phyloP scores from a whole-genome alignment of 2,113 vertebrate genomes.

The Spea multiplicata region DNA sequence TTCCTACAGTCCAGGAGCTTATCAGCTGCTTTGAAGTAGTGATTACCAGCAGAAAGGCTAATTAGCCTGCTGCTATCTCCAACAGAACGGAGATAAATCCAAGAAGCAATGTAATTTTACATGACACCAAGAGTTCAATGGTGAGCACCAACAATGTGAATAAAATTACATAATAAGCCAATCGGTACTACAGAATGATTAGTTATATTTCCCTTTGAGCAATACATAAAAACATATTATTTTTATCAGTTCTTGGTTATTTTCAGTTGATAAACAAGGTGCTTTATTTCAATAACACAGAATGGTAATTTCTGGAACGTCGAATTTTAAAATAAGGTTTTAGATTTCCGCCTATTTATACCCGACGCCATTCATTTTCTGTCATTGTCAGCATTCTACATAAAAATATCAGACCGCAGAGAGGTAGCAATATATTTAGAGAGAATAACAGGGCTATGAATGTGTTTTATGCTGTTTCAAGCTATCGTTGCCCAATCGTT shows the following conservation, averaged over 20 bases:
- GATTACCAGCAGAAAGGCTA: conserved; percentile 43
- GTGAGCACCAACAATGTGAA: conserved; percentile 48
- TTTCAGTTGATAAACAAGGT: background rate
- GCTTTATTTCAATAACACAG: background rate
- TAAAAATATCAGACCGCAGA: background rate
- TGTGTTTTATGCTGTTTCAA: background rate
- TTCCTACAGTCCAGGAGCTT: conserved; percentile 18
- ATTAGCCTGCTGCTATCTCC: conserved; percentile 46
- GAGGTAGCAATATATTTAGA: background rate
- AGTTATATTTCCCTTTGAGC: conserved; percentile 8
- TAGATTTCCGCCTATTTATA: background rate
- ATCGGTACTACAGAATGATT: conserved; percentile 2
- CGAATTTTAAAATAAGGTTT: background rate
- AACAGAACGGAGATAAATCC: conserved; percentile 32
- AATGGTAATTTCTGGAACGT: background rate
- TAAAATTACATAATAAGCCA: conserved; percentile 27
- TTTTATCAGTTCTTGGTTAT: background rate
- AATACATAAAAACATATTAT: background rate
- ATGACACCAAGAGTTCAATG: conserved; percentile 33
- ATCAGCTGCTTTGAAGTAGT: conserved; percentile 47
- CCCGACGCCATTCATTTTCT: background rate
- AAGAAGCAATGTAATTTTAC: conserved; percentile 37
- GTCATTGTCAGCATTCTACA: background rate
- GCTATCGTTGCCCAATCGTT: background rate
- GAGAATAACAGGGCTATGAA: background rate